Evolutionary conservation across 2,113 vertebrate species (phyloP).

Genomic region (Halichoerus grypus): DNA sequence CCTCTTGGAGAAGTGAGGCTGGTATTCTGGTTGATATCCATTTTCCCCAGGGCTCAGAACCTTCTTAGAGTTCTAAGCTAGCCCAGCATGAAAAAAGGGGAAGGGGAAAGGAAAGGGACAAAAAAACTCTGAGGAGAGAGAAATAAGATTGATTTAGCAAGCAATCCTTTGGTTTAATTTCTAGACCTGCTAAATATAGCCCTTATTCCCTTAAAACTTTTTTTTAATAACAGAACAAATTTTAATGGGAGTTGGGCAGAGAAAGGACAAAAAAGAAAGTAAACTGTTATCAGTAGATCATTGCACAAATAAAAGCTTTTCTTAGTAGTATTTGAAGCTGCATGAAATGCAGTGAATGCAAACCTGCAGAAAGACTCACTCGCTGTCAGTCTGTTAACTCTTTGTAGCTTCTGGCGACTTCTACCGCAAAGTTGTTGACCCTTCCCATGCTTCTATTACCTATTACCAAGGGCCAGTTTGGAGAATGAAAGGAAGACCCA

Average conservation of each 20-base stretch:
- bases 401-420: background rate
- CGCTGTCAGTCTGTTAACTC: background rate
- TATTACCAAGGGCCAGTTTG: background rate
- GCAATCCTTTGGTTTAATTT: conserved; percentile 50
- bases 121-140: background rate
- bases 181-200: conserved; percentile 50
- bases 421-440: background rate
- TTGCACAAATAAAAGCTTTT: conserved; percentile 22
- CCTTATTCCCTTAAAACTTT: background rate
- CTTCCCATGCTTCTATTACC: background rate
- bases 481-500: background rate
- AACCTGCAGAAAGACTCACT: background rate
- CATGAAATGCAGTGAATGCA: background rate
- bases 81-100: background rate
- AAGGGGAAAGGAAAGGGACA: background rate
- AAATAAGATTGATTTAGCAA: conserved; percentile 48
- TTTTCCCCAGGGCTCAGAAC: background rate
- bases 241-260: background rate
- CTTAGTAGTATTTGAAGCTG: background rate
- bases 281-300: conserved; percentile 51
- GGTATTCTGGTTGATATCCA: background rate
- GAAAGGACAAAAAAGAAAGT: conserved; percentile 32
- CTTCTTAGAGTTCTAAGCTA: background rate
- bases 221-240: conserved; percentile 54
- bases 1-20: background rate